These are phyloP conservation scores for Pangasius larnaudii DNA, from an alignment of 2,797 vertebrate species.

Conservation along the genomic window DNA sequence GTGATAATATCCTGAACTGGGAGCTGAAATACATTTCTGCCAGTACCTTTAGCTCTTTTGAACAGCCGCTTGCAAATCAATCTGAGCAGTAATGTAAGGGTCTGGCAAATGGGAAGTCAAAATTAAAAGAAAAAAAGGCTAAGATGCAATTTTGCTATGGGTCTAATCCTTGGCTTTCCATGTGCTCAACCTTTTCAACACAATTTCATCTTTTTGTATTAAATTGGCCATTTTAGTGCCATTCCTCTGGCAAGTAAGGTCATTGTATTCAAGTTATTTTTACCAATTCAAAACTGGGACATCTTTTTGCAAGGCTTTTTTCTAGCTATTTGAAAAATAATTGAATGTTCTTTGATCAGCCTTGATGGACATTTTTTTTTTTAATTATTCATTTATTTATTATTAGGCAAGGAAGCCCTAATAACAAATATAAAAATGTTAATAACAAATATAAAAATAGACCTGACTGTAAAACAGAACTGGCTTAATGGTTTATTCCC, in stretches of 20 bases:
- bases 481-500: not conserved
- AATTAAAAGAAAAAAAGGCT: not conserved
- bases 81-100: conserved; percentile 10
- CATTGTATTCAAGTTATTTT: conserved; percentile 9
- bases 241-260: not conserved
- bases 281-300: conserved; percentile 6
- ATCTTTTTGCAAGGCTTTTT: not conserved
- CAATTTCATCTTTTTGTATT: conserved; percentile 39
- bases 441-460: not conserved
- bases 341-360: not conserved
- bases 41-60: conserved; percentile 4
- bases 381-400: not conserved
- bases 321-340: not conserved
- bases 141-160: conserved; percentile 21
- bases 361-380: not conserved
- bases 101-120: conserved; percentile 16
- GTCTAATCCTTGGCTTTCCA: conserved; percentile 14
- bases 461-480: not conserved
- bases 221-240: conserved; percentile 27
- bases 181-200: conserved; percentile 15
- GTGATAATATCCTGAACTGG: conserved; percentile 6
- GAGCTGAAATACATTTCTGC: conserved; percentile 24
- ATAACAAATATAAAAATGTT: not conserved
- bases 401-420: not conserved
- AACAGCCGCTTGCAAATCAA: conserved; percentile 8